phyloP scores from a whole-genome alignment of 2,888 invertebrate genomes.

The Leptopilina syphax region DNA sequence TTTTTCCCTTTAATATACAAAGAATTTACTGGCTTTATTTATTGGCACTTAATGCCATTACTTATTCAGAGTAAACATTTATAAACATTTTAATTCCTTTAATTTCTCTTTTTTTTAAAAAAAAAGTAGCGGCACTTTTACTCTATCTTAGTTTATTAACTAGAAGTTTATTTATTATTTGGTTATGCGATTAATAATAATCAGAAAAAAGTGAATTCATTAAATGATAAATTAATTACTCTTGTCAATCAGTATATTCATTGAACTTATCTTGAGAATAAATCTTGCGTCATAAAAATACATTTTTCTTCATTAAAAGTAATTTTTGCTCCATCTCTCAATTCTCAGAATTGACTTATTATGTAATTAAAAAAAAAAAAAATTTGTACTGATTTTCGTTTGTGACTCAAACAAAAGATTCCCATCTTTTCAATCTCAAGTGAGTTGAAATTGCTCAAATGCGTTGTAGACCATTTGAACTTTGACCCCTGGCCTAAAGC shows the following conservation, averaged over 20 bases:
- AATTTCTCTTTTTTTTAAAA: too few species aligned
- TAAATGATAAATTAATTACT: neutral
- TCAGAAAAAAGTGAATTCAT: neutral
- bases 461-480: constrained; percentile 13
- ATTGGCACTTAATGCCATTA: too few species aligned
- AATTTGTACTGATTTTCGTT: neutral
- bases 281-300: neutral
- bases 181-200: too few species aligned
- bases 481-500: constrained; percentile 24
- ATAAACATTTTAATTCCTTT: too few species aligned
- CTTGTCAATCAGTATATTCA: neutral
- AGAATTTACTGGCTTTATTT: too few species aligned
- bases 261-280: neutral
- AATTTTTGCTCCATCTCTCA: constrained; percentile 5
- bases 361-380: neutral
- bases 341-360: neutral
- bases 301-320: neutral
- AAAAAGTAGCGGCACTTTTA: too few species aligned
- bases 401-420: constrained; percentile 1
- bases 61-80: too few species aligned
- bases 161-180: too few species aligned
- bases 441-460: neutral
- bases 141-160: too few species aligned
- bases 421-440: constrained; percentile 16
- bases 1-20: too few species aligned